Evolutionary conservation across 2,113 vertebrate genomes (phyloP).

Genomic region (Eira barbara): DNA sequence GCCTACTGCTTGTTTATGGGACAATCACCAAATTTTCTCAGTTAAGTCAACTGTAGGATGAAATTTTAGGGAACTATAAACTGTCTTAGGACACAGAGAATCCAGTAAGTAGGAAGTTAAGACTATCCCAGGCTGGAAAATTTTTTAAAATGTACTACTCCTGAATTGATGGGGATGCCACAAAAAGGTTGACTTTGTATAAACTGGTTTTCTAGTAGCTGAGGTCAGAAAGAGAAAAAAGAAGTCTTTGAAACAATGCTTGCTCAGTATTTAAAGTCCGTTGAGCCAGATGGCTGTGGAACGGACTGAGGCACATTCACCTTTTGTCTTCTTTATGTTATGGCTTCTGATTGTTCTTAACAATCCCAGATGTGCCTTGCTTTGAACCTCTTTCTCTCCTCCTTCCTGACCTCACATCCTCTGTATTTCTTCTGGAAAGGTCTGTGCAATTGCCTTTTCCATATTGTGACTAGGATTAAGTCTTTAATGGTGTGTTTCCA

Average conservation of each 20-base stretch:
- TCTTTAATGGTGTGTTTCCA: not conserved
- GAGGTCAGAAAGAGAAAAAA: not conserved
- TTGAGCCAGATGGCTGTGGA: constrained; percentile 21
- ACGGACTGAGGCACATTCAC: not conserved
- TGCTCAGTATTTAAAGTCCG: not conserved
- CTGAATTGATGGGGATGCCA: not conserved
- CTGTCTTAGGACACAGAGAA: not conserved
- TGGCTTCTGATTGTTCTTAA: constrained; percentile 33
- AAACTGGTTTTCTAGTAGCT: constrained; percentile 23
- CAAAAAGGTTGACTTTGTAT: not conserved
- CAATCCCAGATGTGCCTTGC: constrained; percentile 17
- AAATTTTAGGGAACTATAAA: not conserved
- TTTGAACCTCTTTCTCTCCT: not conserved
- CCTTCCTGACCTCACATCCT: not conserved
- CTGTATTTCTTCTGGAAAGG: constrained; percentile 3
- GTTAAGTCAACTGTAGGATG: not conserved
- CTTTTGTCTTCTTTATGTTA: constrained; percentile 45
- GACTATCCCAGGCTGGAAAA: not conserved
- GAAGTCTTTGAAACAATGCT: not conserved
- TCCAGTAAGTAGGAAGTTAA: not conserved
- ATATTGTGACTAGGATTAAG: constrained; percentile 1
- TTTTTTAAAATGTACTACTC: not conserved
- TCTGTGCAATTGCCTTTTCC: not conserved
- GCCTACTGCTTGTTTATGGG: not conserved
- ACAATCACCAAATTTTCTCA: not conserved